Percentiles rank a stretch among this genome's conserved stretches.
Conservation (phyloP, 2,113 vertebrate species). For the Hyperopisus bebe region DNA sequence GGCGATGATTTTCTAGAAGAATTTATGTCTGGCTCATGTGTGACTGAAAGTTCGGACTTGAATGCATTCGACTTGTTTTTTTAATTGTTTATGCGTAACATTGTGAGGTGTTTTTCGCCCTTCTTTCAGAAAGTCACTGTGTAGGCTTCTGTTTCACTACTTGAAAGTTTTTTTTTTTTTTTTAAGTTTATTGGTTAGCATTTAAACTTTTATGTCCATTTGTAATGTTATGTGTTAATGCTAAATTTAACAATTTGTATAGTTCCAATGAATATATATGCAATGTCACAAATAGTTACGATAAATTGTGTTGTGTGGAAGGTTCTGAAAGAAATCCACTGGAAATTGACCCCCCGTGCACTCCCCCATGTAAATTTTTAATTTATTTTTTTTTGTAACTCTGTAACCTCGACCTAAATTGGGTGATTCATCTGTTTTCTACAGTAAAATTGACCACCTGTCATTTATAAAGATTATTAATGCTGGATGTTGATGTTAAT, state of each 20-base stretch:
- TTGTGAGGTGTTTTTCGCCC: not conserved
- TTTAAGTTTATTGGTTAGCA: conserved; percentile 32
- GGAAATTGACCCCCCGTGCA: not conserved
- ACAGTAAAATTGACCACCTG: not conserved
- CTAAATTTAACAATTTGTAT: not conserved
- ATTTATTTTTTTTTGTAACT: not conserved
- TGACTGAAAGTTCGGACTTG: conserved; percentile 62
- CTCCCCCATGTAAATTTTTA: not conserved
- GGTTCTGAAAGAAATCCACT: conserved; percentile 1
- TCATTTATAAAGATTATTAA: not conserved
- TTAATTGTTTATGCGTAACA: conserved; percentile 38
- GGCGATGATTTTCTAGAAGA: conserved; percentile 72
- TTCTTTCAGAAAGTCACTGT: not conserved
- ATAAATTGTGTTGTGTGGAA: not conserved
- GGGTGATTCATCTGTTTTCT: not conserved
- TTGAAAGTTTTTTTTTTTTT: not conserved
- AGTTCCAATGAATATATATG: not conserved
- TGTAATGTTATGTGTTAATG: not conserved
- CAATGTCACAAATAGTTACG: not conserved
- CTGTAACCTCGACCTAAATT: not conserved
- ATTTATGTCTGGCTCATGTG: conserved; percentile 62
- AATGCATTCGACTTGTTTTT: conserved; percentile 74
- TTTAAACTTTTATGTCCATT: conserved; percentile 27
- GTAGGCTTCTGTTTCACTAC: not conserved
- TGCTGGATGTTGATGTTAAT: not conserved